Percentiles rank a stretch among this genome's conserved stretches.
These are phyloP conservation scores for Poecilia gillii DNA, from an alignment of 2,797 vertebrate species.

Conservation along the genomic window DNA sequence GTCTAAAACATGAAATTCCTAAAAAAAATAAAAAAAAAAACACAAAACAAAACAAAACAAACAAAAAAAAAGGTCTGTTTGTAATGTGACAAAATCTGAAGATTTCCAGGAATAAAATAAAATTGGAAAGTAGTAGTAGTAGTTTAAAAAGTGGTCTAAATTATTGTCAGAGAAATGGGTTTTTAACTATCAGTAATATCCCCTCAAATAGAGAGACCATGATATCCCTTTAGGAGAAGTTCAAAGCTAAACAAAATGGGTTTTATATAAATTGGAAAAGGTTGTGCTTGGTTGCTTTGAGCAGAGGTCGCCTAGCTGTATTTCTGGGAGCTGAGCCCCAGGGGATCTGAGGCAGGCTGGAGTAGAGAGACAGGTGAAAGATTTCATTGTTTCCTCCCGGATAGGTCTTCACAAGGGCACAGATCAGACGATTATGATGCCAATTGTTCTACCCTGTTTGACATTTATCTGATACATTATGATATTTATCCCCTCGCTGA, in stretches of 20 bases:
- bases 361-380: slow-evolving; percentile 53
- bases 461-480: slow-evolving; percentile 68
- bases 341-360: slow-evolving; percentile 39
- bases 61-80: neutral
- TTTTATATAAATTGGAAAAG: slow-evolving; percentile 13
- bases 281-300: slow-evolving; percentile 26
- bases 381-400: slow-evolving; percentile 36
- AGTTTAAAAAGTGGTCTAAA: neutral
- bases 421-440: slow-evolving; percentile 60
- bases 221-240: slow-evolving; percentile 33
- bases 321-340: slow-evolving; percentile 45
- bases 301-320: slow-evolving; percentile 26
- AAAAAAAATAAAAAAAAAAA: too few relatives aligned
- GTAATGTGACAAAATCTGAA: neutral
- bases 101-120: neutral
- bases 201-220: slow-evolving; percentile 20
- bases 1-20: neutral
- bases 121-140: neutral
- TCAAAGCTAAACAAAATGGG: slow-evolving; percentile 29
- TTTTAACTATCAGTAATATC: slow-evolving; percentile 48
- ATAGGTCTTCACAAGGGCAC: slow-evolving; percentile 55
- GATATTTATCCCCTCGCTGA: slow-evolving; percentile 54
- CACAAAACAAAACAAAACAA: neutral
- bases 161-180: slow-evolving; percentile 30
- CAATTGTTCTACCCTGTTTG: slow-evolving; percentile 42